Evolutionary conservation across 2,113 vertebrate genomes (phyloP).

Genomic region (Pelmatolapia mariae): DNA sequence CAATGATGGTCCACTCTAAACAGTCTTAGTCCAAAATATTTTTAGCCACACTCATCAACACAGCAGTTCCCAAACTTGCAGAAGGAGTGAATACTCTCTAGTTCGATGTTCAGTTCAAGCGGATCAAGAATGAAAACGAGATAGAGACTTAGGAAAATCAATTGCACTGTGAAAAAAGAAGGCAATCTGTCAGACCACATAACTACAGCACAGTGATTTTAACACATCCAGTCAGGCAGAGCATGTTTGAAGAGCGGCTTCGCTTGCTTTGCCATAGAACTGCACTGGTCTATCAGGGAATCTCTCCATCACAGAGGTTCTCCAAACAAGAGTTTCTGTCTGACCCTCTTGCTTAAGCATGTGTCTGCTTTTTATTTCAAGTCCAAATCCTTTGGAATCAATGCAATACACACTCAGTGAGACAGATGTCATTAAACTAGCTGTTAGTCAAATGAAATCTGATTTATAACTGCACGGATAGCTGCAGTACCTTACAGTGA

Average conservation of each 20-base stretch:
- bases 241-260: slow-evolving; percentile 34
- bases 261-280: slow-evolving; percentile 33
- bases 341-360: neutral
- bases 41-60: neutral
- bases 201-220: slow-evolving; percentile 27
- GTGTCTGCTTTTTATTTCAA: neutral
- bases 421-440: neutral
- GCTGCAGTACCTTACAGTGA: neutral
- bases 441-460: neutral
- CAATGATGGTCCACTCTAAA: neutral
- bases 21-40: neutral
- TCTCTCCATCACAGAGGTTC: slow-evolving; percentile 17
- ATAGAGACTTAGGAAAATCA: slow-evolving; percentile 34
- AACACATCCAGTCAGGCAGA: slow-evolving; percentile 31
- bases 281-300: slow-evolving; percentile 1
- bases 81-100: neutral
- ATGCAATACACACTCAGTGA: neutral
- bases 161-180: slow-evolving; percentile 10
- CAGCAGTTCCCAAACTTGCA: neutral
- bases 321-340: slow-evolving; percentile 17
- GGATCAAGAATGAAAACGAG: neutral
- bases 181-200: slow-evolving; percentile 33
- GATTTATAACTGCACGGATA: neutral
- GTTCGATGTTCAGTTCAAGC: neutral
- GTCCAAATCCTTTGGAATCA: neutral